phyloP scores from a whole-genome alignment of 2,797 vertebrate species.

The Phoeniculus purpureus region DNA sequence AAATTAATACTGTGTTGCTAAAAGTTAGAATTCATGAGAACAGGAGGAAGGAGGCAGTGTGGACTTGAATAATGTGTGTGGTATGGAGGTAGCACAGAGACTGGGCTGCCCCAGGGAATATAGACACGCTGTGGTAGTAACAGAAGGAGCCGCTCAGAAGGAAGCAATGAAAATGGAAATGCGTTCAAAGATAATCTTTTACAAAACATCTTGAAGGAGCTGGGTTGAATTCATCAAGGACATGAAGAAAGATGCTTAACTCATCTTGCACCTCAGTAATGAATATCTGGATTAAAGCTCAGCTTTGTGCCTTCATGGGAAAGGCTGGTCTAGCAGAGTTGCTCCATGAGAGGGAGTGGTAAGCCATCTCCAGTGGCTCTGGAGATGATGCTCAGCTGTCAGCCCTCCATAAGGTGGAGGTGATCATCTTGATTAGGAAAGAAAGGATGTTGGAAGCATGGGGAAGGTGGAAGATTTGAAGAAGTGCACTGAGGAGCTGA shows the following conservation, averaged over 20 bases:
- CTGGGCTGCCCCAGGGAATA: background rate
- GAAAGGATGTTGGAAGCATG: background rate
- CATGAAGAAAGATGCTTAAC: rapidly evolving
- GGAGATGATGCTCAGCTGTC: background rate
- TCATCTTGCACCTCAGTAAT: background rate
- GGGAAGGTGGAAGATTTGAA: background rate
- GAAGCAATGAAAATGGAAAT: background rate
- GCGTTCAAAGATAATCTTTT: background rate
- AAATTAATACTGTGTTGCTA: background rate
- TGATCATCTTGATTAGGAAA: background rate
- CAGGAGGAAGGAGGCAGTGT: background rate
- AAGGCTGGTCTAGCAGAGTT: background rate
- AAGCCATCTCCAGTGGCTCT: background rate
- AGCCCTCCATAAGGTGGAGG: background rate
- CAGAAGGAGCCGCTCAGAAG: background rate
- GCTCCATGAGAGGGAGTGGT: background rate
- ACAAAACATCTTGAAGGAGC: background rate
- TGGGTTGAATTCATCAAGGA: background rate
- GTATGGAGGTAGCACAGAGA: background rate
- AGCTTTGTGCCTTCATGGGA: background rate
- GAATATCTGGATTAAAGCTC: background rate
- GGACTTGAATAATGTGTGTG: background rate
- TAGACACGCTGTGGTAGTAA: background rate
- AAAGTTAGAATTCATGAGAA: background rate
- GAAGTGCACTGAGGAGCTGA: background rate